Evolutionary conservation across 2,797 vertebrate genomes (phyloP).

Genomic region (Lutjanus argentimaculatus): DNA sequence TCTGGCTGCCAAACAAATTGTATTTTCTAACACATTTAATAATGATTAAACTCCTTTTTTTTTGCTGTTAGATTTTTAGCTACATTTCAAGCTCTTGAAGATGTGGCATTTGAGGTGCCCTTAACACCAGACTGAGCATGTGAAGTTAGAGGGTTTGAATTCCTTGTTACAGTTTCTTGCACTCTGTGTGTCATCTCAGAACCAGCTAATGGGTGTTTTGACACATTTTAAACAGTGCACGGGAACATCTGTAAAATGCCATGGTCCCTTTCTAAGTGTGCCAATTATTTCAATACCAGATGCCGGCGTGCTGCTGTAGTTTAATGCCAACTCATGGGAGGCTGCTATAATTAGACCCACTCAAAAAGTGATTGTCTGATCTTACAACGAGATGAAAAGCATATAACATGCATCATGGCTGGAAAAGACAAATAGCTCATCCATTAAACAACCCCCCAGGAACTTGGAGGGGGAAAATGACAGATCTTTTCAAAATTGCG

Average conservation of each 20-base stretch:
- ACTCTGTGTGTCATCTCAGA: slow-evolving; percentile 55
- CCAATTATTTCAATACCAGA: slow-evolving; percentile 75
- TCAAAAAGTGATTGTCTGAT: slow-evolving; percentile 71
- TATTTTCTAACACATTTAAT: slow-evolving; percentile 3
- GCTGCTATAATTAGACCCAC: slow-evolving; percentile 74
- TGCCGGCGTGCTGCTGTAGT: slow-evolving; percentile 59
- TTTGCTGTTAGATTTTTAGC: slow-evolving; percentile 10
- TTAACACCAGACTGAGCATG: slow-evolving; percentile 44
- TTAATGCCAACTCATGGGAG: slow-evolving; percentile 76
- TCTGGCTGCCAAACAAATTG: background rate
- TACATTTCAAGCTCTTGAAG: background rate
- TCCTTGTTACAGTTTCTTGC: slow-evolving; percentile 29
- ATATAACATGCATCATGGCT: slow-evolving; percentile 62
- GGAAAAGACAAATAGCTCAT: slow-evolving; percentile 72
- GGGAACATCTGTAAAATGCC: slow-evolving; percentile 80
- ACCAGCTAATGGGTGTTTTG: slow-evolving; percentile 59
- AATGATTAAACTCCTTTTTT: slow-evolving; percentile 2
- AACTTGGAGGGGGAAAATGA: slow-evolving; percentile 56
- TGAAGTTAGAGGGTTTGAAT: slow-evolving; percentile 34
- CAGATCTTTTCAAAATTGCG: slow-evolving; percentile 68
- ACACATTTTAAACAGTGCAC: slow-evolving; percentile 60
- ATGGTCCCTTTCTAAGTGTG: slow-evolving; percentile 62
- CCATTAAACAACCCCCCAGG: slow-evolving; percentile 58
- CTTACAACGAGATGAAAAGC: slow-evolving; percentile 58
- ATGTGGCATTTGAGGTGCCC: slow-evolving; percentile 41